Evolutionary conservation across 2,888 invertebrate genomes (phyloP).

Genomic region (Agriotes lineatus): DNA sequence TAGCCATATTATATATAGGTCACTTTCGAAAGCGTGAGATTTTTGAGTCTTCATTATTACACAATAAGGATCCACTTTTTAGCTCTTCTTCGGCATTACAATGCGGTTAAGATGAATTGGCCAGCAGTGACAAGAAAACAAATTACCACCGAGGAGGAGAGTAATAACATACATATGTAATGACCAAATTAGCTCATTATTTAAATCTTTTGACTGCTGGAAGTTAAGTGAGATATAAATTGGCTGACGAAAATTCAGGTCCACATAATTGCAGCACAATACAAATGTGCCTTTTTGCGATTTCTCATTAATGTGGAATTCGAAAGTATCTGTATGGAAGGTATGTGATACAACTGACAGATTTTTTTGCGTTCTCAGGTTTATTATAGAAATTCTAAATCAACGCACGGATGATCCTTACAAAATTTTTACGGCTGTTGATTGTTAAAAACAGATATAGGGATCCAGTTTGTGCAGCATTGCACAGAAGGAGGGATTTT

Average conservation of each 20-base stretch:
- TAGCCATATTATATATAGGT: conserved; percentile 4
- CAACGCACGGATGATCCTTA: too few species aligned
- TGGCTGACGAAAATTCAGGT: conserved; percentile 6
- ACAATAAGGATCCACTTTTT: not conserved
- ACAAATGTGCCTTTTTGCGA: not conserved
- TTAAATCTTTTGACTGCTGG: conserved; percentile 7
- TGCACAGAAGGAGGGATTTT: too few species aligned
- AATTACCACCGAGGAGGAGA: not conserved
- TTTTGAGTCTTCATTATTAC: not conserved
- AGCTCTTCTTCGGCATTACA: not conserved
- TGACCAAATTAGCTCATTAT: conserved; percentile 21
- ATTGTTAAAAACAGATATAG: too few species aligned
- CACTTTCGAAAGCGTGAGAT: conserved; percentile 18
- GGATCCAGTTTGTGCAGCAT: too few species aligned
- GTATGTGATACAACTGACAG: too few species aligned
- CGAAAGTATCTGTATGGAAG: too few species aligned
- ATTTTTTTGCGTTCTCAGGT: too few species aligned
- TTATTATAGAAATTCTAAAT: too few species aligned
- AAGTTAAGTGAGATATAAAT: conserved; percentile 7
- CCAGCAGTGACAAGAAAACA: conserved; percentile 2
- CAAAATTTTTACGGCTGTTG: too few species aligned
- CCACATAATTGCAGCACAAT: conserved; percentile 1
- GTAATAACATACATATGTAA: not conserved
- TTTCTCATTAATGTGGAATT: too few species aligned
- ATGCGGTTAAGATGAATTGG: conserved; percentile 4